Percentiles rank a stretch among this genome's conserved stretches.
phyloP scores from a whole-genome alignment of 1,140 invertebrate genomes.

The Tetragnatha versicolor region DNA sequence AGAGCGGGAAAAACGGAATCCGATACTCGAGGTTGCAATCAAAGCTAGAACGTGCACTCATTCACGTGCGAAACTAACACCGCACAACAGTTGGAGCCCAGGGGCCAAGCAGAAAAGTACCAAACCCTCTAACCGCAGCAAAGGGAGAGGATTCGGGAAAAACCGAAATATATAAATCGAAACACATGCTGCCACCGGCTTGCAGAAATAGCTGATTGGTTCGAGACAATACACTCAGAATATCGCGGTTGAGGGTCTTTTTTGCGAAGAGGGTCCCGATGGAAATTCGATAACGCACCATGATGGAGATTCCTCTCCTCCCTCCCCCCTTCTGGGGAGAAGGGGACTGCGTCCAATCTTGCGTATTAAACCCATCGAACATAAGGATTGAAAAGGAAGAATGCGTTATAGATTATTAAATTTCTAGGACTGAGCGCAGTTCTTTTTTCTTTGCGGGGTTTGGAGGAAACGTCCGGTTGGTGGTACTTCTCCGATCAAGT shows the following conservation, averaged over 20 bases:
- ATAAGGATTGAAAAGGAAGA: constrained; percentile 25
- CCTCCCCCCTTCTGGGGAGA: background rate
- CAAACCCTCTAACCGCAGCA: background rate
- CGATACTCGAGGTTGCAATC: constrained; percentile 52
- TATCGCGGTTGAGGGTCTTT: constrained; percentile 2
- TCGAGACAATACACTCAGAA: constrained; percentile 17
- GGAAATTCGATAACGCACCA: constrained; percentile 50
- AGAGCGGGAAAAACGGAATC: constrained; percentile 33
- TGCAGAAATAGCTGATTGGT: background rate
- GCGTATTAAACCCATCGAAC: background rate
- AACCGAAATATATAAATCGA: constrained; percentile 11
- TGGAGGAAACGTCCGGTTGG: too few relatives aligned
- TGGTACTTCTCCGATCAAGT: too few relatives aligned
- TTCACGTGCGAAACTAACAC: constrained; percentile 51
- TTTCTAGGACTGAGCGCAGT: constrained; percentile 27
- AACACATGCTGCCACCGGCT: background rate
- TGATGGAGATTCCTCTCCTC: constrained; percentile 16
- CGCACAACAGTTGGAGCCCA: constrained; percentile 43
- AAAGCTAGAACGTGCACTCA: constrained; percentile 44
- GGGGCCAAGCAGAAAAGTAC: constrained; percentile 13
- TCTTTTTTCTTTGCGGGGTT: background rate
- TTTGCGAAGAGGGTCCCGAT: constrained; percentile 25
- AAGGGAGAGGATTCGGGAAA: background rate
- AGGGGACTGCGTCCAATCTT: constrained; percentile 13
- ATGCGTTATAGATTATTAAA: constrained; percentile 53